Base-by-base conservation (phyloP, 2,797 vertebrate genomes). In the Dendrocincla tyrannina region DNA sequence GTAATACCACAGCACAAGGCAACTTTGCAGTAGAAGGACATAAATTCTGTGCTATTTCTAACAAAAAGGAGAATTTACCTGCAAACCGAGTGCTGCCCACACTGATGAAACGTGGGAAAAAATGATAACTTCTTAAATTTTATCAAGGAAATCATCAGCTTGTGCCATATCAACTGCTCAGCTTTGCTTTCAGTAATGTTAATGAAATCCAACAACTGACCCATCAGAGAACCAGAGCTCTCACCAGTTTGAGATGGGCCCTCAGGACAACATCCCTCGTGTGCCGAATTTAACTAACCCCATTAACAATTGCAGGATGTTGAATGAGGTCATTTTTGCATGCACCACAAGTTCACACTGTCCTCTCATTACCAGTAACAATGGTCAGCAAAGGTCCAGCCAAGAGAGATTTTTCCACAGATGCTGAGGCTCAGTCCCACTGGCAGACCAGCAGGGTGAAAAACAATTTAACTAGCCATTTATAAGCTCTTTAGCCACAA, bases 301-400 rank as follows among this genome's bases (percentile, higher is more conserved):
- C 93, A 53, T 39, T 50, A 93, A 96, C 95, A 95, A 96, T 95
- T 68, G 94, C 89, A 97, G 96, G 96, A 96, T 95, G 91, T 72
- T 77, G 94, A 95, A 77, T 94, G 88, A 97, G 94, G 89, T 92
- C 91, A 91, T 72, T 88, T 69, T 13, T 66, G 72, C 90, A 92
- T 2, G 60, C 79, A 72, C 73, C 81, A 3, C 24, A 95, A 95
- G 93, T 93, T 96, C 94, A 95, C 0, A 2, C 82, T 95, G 91
- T 96, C 94, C 94, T 94, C 94, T 94, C 89, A 30, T 91, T 95
- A 95, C 85, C 73, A 94, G 33, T 68, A 94, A 96, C 94, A 97
- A 94, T 86, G 90, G 67, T 50, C 77, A 75, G 80, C 0, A 0
- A 89, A 89, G 82, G 83, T 68, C 76, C 85, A 88, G 93, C 95